phyloP scores from a whole-genome alignment of 2,113 vertebrate genomes.

The Rhinolophus sinicus region DNA sequence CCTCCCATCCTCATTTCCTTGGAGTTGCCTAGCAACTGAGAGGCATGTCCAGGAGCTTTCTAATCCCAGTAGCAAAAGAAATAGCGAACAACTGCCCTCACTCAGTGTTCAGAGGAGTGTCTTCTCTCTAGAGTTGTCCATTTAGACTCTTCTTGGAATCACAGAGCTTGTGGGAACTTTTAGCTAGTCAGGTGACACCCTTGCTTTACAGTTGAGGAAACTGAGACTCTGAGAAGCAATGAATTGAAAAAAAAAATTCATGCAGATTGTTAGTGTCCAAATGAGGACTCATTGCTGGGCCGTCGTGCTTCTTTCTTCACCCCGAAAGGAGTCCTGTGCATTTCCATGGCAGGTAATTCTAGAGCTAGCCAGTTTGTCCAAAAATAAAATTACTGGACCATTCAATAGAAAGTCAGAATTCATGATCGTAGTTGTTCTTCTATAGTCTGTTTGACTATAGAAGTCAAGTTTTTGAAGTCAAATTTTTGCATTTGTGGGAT shows the following conservation, averaged over 20 bases:
- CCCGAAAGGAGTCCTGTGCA: neutral
- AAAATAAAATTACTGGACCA: neutral
- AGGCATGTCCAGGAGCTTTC: neutral
- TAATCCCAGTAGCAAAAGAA: neutral
- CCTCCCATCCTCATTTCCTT: conserved; percentile 3
- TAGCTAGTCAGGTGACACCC: neutral
- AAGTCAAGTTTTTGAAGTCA: neutral
- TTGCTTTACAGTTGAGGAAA: neutral
- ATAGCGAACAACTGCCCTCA: neutral
- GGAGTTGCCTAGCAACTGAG: conserved; percentile 44
- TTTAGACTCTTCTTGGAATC: neutral
- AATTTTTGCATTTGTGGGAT: neutral
- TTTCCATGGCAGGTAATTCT: neutral
- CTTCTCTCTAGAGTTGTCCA: neutral
- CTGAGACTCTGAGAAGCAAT: neutral
- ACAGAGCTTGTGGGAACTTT: neutral
- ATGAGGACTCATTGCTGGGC: neutral
- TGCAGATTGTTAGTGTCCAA: neutral
- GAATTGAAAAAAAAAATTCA: neutral
- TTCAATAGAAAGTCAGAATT: neutral
- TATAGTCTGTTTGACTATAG: neutral
- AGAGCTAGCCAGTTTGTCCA: neutral
- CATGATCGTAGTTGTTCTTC: neutral
- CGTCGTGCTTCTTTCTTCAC: neutral
- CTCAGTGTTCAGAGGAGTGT: neutral